These are phyloP conservation scores for Conopomorpha cramerella DNA, from an alignment of 1,140 invertebrate species.

Conservation along the genomic window DNA sequence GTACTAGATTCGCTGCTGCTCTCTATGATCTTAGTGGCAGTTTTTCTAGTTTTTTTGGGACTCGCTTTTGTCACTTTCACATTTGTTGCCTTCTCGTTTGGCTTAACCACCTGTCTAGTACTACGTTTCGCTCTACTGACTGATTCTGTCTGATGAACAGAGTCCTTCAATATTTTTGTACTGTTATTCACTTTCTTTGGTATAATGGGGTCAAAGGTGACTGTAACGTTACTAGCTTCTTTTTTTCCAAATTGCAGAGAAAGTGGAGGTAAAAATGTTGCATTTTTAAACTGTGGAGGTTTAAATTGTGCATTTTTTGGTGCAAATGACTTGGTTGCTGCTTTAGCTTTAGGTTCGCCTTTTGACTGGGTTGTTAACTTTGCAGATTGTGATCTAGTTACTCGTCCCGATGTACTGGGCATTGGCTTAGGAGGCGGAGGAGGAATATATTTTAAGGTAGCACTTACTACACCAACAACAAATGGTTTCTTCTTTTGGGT, in stretches of 20 bases:
- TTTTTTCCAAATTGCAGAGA: no score
- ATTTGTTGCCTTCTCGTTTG: neutral
- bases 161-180: no score
- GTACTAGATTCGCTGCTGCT: neutral
- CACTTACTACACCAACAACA: constrained; percentile 20
- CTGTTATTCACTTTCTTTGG: no score
- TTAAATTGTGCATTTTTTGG: constrained; percentile 34
- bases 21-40: neutral
- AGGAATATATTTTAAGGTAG: constrained; percentile 21
- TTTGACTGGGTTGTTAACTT: constrained; percentile 8
- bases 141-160: no score
- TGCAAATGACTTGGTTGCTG: constrained; percentile 25
- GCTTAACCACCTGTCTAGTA: no score
- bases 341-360: constrained; percentile 5
- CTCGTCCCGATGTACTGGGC: constrained; percentile 31
- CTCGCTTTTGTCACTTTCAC: neutral
- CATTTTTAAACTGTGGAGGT: constrained; percentile 15
- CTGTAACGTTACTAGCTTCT: no score
- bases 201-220: no score
- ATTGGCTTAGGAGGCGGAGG: constrained; percentile 23
- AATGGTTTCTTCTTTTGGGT: constrained; percentile 39
- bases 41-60: neutral
- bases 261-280: neutral
- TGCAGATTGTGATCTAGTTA: constrained; percentile 31
- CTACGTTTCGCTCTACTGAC: no score